Base-by-base conservation (phyloP, 2,113 vertebrate species). In the Pygoscelis antarcticus region DNA sequence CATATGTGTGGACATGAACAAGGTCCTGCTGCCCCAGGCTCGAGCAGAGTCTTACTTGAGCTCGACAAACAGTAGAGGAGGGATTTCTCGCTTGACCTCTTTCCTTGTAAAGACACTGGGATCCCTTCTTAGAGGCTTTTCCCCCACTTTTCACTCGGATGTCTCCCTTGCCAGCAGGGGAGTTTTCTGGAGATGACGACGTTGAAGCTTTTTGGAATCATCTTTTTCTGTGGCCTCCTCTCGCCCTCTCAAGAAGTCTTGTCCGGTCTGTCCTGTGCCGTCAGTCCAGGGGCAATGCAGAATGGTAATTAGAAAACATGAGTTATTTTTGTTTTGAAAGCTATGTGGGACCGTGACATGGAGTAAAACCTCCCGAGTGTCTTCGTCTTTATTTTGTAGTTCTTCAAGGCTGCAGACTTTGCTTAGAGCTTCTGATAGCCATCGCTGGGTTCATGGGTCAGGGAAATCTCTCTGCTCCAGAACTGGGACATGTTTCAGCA, bases 161-260 rank as follows among this genome's bases (percentile, higher is more conserved):
- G 22, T 90, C 23, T 91, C 7, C 32, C 13, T 61, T 72, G 8
- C 71, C 84, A 79, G 81, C 76, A 81, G 68, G 38, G n/a, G 16
- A 57, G 9, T 46, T 72, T 74, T 29, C 49, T 26, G 52, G 62
- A 95, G 62, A 74, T 61, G 88, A 80, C 2, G 27, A 60, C 68
- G 89, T 13, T 58, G 90, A 95, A 92, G 77, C 47, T 89, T 29
- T 92, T 91, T 74, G 93, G 95, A 5, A 4, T 94, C 3, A 0
- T 81, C n/a, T 3, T 92, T 13, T 94, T 97, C 77, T 96, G 95
- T 16, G 62, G 91, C 38, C 92, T 97, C 38, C 58, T 97, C 16
- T 64, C 54, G 0, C 87, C 90, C 6, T 94, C 91, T 1, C 87
- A 38, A 27, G 69, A 49, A 7, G 77, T 83, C 4, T 2, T 87